These are phyloP conservation scores for Lochmaea crataegi DNA, from an alignment of 2,888 invertebrate species.

Conservation along the genomic window DNA sequence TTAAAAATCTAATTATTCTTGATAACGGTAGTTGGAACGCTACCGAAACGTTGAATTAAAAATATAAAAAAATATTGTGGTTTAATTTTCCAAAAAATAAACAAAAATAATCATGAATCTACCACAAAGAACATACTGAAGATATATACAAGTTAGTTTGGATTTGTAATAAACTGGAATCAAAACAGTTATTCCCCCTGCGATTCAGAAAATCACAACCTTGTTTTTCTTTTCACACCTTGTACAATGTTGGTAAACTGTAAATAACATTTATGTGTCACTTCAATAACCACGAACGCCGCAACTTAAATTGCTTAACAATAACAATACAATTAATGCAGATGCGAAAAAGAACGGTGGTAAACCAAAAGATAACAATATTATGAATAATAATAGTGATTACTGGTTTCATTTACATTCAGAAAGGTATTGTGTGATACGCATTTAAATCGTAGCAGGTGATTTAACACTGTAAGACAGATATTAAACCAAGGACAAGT, in stretches of 20 bases:
- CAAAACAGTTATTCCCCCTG: too few species aligned
- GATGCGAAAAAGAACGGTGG: not conserved
- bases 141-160: too few species aligned
- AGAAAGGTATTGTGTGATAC: conserved; percentile 17
- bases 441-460: conserved; percentile 5
- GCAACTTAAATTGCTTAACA: conserved; percentile 3
- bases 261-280: not conserved
- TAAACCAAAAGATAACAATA: conserved; percentile 22
- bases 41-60: too few species aligned
- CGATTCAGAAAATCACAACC: too few species aligned
- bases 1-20: too few species aligned
- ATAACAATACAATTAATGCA: conserved; percentile 12
- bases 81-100: too few species aligned
- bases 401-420: not conserved
- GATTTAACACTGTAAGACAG: not conserved
- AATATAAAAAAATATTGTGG: too few species aligned
- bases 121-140: too few species aligned
- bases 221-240: not conserved
- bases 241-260: not conserved
- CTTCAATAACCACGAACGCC: not conserved
- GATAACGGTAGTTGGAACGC: too few species aligned
- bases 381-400: conserved; percentile 21
- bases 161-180: too few species aligned
- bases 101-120: too few species aligned
- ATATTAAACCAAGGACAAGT: not conserved